Base-by-base conservation (phyloP, 1,140 invertebrate species). In the Tetraneura akinire region DNA sequence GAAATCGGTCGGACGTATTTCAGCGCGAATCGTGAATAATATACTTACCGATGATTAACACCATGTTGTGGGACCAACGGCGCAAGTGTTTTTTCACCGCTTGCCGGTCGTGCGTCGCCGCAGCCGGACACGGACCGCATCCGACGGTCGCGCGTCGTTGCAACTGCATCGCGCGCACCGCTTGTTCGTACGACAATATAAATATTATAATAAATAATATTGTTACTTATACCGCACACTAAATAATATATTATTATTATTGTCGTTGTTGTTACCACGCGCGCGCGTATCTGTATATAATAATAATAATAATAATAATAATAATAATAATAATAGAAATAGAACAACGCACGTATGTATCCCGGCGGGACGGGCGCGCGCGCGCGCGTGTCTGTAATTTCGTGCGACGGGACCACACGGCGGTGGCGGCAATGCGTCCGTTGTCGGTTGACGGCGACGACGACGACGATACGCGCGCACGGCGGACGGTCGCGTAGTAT, bases 1-100 rank as follows among this genome's bases (percentile, higher is more conserved):
- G 32, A 8, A 4, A 37, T 37, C 8, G 32, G 32, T 4, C 32
- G 32, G 8, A 8, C 8, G 32, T 37, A 37, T 37, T 3, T 37
- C 3, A 37, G 8, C 32, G 47, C 16, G 47, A n/a, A n/a, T n/a
- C n/a, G n/a, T n/a, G n/a, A n/a, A n/a, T n/a, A n/a, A n/a, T n/a
- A n/a, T 53, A 57, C 71, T 76, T 76, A 76, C 71, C 71, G 49
- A 76, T 76, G 49, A 76, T 37, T 29, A 76, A 29, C 29, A 76
- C 71, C 71, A 76, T 76, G 71, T 76, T 76, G 51, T 76, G 71
- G 3, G 71, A 76, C 71, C 71, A 76, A n/a, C 71, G 71, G 32
- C 71, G 71, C 71, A 76, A 76, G 71, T 76, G 71, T 60, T 76
- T 76, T 29, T 53, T 55, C 32, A 76, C 53, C n/a, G 71, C 71